These are phyloP conservation scores for Sycophila sp. DNA, from an alignment of 1,140 invertebrate genomes.

Conservation along the genomic window DNA sequence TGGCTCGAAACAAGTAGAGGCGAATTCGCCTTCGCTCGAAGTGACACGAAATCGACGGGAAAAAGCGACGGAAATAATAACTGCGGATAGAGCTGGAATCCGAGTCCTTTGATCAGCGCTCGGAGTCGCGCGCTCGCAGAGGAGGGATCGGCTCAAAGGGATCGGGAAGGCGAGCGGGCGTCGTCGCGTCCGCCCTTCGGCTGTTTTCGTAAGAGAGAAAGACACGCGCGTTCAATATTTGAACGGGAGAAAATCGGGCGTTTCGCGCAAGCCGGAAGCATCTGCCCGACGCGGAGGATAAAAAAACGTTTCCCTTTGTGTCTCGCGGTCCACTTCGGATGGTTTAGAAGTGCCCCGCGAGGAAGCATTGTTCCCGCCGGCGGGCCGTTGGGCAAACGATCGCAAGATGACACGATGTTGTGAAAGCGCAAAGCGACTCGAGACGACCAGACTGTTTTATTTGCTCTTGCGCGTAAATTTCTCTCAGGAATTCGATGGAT, in stretches of 20 bases:
- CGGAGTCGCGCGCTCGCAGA: conserved; percentile 35
- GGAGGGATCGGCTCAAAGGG: not conserved
- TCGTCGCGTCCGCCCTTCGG: not conserved
- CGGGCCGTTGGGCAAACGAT: not conserved
- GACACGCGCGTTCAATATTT: conserved; percentile 42
- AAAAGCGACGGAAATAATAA: not conserved
- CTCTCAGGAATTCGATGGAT: too few species aligned
- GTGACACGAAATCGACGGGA: too few species aligned
- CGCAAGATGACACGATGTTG: not conserved
- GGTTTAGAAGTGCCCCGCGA: too few species aligned
- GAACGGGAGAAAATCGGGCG: conserved; percentile 40
- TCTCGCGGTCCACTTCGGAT: not conserved
- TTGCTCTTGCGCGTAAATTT: not conserved
- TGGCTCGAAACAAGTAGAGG: too few species aligned
- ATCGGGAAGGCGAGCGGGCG: not conserved
- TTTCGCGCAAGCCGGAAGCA: conserved; percentile 15
- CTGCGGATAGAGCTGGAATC: not conserved
- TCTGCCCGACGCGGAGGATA: not conserved
- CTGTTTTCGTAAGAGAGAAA: conserved; percentile 8
- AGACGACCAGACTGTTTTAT: too few species aligned
- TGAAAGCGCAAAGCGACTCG: too few species aligned
- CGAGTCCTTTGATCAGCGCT: conserved; percentile 18
- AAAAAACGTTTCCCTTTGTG: not conserved
- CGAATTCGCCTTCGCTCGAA: too few species aligned
- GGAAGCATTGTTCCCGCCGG: too few species aligned